These are phyloP conservation scores for Anarsia innoxiella DNA, from an alignment of 2,888 invertebrate genomes.

Conservation along the genomic window DNA sequence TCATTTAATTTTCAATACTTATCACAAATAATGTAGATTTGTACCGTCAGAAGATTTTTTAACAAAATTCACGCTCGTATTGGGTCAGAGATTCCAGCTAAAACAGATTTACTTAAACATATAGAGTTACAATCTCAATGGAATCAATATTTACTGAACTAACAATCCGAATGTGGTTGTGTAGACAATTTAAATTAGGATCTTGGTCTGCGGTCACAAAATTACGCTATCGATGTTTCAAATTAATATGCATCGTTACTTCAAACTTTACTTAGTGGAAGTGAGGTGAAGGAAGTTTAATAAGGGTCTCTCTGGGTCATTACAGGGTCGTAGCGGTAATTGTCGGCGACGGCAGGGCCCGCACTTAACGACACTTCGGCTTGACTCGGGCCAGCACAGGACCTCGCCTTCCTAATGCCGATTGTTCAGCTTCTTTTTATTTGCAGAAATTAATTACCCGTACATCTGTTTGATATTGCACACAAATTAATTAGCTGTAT, in stretches of 20 bases:
- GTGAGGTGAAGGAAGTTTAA: slow-evolving; percentile 59
- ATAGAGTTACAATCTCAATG: too few species aligned
- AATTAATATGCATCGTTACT: slow-evolving; percentile 64
- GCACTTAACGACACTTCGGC: slow-evolving; percentile 54
- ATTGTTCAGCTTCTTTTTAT: slow-evolving; percentile 5
- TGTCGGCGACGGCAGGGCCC: slow-evolving; percentile 46
- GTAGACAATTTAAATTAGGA: not conserved
- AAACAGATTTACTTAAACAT: too few species aligned
- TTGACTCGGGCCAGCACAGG: slow-evolving; percentile 31
- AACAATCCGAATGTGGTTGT: not conserved
- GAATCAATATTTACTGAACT: too few species aligned
- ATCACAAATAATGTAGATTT: too few species aligned
- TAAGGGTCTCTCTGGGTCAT: slow-evolving; percentile 65
- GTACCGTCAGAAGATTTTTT: too few species aligned
- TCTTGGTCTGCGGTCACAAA: slow-evolving; percentile 25
- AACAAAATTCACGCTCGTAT: too few species aligned
- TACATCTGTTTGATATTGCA: slow-evolving; percentile 4
- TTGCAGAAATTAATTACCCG: slow-evolving; percentile 8
- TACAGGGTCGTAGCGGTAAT: slow-evolving; percentile 59
- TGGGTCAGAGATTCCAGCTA: too few species aligned
- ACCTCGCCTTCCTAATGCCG: not conserved
- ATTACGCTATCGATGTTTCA: slow-evolving; percentile 50
- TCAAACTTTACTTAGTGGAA: slow-evolving; percentile 51
- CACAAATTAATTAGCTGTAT: slow-evolving; percentile 3
- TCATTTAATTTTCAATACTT: too few species aligned